Conservation (phyloP, 1,140 invertebrate species). For the Maconellicoccus hirsutus region DNA sequence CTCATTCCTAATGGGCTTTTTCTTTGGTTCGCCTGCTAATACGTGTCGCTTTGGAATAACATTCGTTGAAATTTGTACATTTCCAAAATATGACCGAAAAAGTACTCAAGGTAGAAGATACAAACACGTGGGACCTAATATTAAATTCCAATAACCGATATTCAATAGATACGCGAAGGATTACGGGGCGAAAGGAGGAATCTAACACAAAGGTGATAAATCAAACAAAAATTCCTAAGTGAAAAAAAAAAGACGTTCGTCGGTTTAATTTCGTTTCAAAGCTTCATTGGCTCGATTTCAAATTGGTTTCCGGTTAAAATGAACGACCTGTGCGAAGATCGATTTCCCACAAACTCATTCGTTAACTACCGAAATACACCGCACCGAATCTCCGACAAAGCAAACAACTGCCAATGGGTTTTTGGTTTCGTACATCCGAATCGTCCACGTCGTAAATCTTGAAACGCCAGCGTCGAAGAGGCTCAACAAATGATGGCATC, state of each 20-base stretch:
- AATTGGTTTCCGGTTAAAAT: constrained; percentile 18
- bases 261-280: constrained; percentile 16
- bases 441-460: constrained; percentile 6
- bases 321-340: constrained; percentile 20
- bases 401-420: constrained; percentile 19
- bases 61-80: background rate
- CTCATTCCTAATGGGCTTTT: no score
- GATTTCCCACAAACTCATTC: constrained; percentile 12
- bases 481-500: constrained; percentile 7
- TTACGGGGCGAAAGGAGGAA: no score
- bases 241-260: constrained; percentile 8
- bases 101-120: no score
- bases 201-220: background rate
- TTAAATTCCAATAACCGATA: no score
- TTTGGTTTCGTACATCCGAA: background rate
- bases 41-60: no score
- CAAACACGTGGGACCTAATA: no score
- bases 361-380: background rate
- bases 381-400: background rate
- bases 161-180: no score
- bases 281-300: constrained; percentile 18
- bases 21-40: no score
- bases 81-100: no score
- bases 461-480: background rate
- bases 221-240: background rate